Evolutionary conservation across 2,113 vertebrate species (phyloP), one percentile per base, ranked within the genome.

Genomic region (Peromyscus californicus): DNA sequence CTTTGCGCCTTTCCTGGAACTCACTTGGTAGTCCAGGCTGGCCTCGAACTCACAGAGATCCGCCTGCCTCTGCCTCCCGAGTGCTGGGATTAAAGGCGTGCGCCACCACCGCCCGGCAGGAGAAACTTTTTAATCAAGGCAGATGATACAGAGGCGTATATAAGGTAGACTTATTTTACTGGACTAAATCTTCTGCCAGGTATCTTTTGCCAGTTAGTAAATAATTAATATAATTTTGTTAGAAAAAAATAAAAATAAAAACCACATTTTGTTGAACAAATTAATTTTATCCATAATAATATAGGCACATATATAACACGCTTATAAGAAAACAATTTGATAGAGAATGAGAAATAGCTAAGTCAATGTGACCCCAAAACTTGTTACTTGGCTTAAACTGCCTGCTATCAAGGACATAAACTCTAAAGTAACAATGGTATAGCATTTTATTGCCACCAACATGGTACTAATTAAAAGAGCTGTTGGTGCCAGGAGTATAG

Each of bases 141-240:
- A 92, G 42, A 95, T 45, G 17, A 92, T 12, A 16, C 29, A 90
- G 39, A 75, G 26, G 69, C 33, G 87, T 93, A 63, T 13, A 67
- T 69, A 91, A 33, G 36, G 76, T 83, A 69, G 9, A 67, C 7
- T 80, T 91, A 72, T 83, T 89, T 95, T 33, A 92, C 16, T 79
- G 51, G 63, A 92, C 76, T 57, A 83, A 89, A 63, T 83, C 61
- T 95, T 96, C 5, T 74, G 15, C 29, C 36, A 85, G 67, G 31
- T 0, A 8, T 11, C 33, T 39, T 29, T 22, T 82, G 65, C 54
- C 26, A 89, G 5, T 75, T 36, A 59, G 59, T 61, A 88, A 51
- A 51, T 94, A 87, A 74, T 67, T 54, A 3, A 69, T 39, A 82
- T 22, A 36, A 11, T 84, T 89, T 86, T 65, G 8, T 85, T 67